phyloP scores from a whole-genome alignment of 2,113 vertebrate genomes.

The Pardalotus punctatus region DNA sequence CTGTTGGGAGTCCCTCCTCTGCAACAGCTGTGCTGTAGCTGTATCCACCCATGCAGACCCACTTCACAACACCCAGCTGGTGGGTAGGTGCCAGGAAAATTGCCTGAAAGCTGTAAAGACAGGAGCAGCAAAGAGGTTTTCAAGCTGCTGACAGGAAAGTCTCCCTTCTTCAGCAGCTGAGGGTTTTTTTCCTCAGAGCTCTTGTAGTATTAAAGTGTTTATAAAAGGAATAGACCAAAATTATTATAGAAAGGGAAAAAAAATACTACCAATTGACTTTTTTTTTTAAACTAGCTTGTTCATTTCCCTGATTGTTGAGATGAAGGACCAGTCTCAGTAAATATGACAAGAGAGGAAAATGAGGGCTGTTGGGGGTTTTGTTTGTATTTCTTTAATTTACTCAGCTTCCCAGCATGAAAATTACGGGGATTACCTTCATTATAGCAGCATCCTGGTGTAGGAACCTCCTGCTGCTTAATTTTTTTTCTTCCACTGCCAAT shows the following conservation, averaged over 20 bases:
- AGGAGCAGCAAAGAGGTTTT: background rate
- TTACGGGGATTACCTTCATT: background rate
- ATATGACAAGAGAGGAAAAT: background rate
- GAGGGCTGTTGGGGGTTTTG: background rate
- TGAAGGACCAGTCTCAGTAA: background rate
- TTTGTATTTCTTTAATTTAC: background rate
- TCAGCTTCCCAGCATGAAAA: background rate
- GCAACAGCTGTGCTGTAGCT: background rate
- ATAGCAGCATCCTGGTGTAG: background rate
- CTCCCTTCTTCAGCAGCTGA: background rate
- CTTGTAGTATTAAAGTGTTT: background rate
- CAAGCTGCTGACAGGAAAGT: background rate
- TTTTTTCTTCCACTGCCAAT: background rate
- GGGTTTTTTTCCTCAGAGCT: background rate
- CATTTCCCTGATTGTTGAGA: background rate
- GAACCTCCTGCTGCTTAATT: background rate
- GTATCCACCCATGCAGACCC: background rate
- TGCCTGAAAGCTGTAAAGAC: background rate
- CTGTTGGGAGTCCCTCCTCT: slow-evolving; percentile 1
- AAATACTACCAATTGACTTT: background rate
- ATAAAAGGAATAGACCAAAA: background rate
- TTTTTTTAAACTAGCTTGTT: background rate
- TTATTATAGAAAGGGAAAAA: background rate
- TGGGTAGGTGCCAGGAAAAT: background rate
- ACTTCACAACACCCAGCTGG: background rate